phyloP scores from a whole-genome alignment of 2,113 vertebrate species.

The Epinephelus lanceolatus region DNA sequence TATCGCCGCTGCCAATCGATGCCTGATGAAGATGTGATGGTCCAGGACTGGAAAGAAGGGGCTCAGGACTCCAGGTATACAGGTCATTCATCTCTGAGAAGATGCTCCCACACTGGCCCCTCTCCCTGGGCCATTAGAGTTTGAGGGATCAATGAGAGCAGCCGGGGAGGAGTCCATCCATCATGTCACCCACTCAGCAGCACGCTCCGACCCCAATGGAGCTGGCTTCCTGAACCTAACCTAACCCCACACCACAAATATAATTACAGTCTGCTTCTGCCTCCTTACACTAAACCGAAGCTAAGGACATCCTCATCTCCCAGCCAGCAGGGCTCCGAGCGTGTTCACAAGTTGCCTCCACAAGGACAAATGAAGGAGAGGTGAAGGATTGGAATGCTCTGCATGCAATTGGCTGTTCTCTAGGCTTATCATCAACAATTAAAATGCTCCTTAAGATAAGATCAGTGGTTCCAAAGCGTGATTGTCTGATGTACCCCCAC shows the following conservation, averaged over 20 bases:
- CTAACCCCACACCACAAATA: slow-evolving; percentile 59
- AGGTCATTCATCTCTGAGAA: slow-evolving; percentile 70
- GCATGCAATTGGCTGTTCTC: not conserved
- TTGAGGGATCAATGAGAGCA: slow-evolving; percentile 59
- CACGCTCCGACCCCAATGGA: slow-evolving; percentile 35
- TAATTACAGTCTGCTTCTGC: slow-evolving; percentile 63
- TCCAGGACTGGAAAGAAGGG: slow-evolving; percentile 68
- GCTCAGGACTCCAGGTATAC: slow-evolving; percentile 44
- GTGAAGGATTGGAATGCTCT: not conserved
- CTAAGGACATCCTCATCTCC: slow-evolving; percentile 40
- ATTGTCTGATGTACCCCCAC: not conserved
- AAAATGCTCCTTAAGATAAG: not conserved
- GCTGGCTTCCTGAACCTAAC: slow-evolving; percentile 75
- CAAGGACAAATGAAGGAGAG: slow-evolving; percentile 23
- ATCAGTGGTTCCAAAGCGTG: not conserved
- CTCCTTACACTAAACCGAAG: slow-evolving; percentile 32
- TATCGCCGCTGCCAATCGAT: slow-evolving; percentile 77
- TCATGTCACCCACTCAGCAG: slow-evolving; percentile 66
- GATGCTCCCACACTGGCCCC: slow-evolving; percentile 65
- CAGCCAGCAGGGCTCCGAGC: not conserved
- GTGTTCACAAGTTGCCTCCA: slow-evolving; percentile 12
- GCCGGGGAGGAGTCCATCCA: slow-evolving; percentile 65
- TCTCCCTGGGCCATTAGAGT: slow-evolving; percentile 78
- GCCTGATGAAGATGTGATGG: slow-evolving; percentile 77
- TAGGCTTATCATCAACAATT: not conserved